Conservation (phyloP, 2,888 invertebrate species). For the Teleiodes luculella region DNA sequence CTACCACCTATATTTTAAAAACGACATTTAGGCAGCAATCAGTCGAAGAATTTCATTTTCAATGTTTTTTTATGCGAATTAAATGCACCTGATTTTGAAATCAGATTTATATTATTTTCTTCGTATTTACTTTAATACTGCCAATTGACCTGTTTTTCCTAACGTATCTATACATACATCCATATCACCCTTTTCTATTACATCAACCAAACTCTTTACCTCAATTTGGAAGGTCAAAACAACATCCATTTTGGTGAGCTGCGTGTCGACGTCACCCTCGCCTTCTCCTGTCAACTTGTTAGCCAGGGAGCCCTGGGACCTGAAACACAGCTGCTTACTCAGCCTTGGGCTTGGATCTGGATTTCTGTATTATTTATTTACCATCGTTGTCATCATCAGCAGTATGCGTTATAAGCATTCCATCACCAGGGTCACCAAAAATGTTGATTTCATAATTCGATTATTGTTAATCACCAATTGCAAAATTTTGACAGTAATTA, state of each 20-base stretch:
- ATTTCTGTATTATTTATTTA: slow-evolving; percentile 42
- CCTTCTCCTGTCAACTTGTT: slow-evolving; percentile 95
- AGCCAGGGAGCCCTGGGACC: slow-evolving; percentile 94
- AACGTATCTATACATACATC: too few relatives aligned
- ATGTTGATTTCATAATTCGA: background rate
- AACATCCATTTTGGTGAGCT: slow-evolving; percentile 98
- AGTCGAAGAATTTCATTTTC: slow-evolving; percentile 9
- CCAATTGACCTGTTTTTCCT: background rate
- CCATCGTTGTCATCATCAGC: slow-evolving; percentile 33
- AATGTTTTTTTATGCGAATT: too few relatives aligned
- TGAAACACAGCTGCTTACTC: slow-evolving; percentile 82
- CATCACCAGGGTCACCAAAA: slow-evolving; percentile 29
- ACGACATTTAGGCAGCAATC: slow-evolving; percentile 31
- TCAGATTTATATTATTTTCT: too few relatives aligned
- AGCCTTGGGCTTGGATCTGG: slow-evolving; percentile 78
- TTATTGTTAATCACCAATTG: background rate
- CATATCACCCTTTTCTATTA: background rate
- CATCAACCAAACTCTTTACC: slow-evolving; percentile 74
- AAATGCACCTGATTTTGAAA: background rate
- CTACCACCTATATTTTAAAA: slow-evolving; percentile 87
- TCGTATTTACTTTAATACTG: too few relatives aligned
- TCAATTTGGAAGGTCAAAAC: slow-evolving; percentile 97
- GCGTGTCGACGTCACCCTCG: slow-evolving; percentile 96
- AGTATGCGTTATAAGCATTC: slow-evolving; percentile 41
- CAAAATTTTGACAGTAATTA: background rate